Evolutionary conservation across 2,888 invertebrate genomes (phyloP), one percentile per base, ranked within the genome.

Genomic region (Lamellibrachia columna): DNA sequence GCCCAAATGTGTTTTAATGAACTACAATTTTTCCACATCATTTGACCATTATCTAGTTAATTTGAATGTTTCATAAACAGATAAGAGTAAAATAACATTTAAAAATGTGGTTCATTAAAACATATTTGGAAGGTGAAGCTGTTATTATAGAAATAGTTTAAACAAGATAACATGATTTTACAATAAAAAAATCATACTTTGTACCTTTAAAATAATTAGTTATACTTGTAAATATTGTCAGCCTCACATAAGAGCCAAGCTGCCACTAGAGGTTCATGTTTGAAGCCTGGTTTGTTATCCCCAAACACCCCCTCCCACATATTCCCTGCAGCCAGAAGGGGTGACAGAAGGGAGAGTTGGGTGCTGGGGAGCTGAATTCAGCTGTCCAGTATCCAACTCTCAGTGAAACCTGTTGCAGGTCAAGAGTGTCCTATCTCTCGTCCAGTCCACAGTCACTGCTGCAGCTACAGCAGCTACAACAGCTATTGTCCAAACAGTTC

Each of bases 381-480:
- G 22, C 75, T 75, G 75, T n/a, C 75, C 75, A 75, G 75, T 75
- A 75, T 75, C 75, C 75, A 75, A 75, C 75, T 75, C 75, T 75
- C 75, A 75, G 75, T 15, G n/a, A 75, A 75, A 75, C 75, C 75
- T 75, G 75, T 75, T 75, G 75, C 75, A 75, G 22, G 75, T 22
- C 75, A 75, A 75, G 22, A 75, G 75, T 40, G 40, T 15, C 75
- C 75, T 75, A 75, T 75, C 75, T 75, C 75, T 75, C 22, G 75
- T 75, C 75, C 75, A 75, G 75, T 75, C 75, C 15, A 22, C 75
- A 22, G 75, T 75, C 75, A 75, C 75, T 75, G 60, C 60, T 9
- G 55, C 60, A 60, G 60, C 60, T 75, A 22, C 75, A 75, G 15
- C 75, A 22, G 75, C 75, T 75, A 9, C 55, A 55, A 55, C 2